These are phyloP conservation scores for Muraenolepis orangiensis DNA, from an alignment of 2,797 vertebrate species.

Conservation along the genomic window DNA sequence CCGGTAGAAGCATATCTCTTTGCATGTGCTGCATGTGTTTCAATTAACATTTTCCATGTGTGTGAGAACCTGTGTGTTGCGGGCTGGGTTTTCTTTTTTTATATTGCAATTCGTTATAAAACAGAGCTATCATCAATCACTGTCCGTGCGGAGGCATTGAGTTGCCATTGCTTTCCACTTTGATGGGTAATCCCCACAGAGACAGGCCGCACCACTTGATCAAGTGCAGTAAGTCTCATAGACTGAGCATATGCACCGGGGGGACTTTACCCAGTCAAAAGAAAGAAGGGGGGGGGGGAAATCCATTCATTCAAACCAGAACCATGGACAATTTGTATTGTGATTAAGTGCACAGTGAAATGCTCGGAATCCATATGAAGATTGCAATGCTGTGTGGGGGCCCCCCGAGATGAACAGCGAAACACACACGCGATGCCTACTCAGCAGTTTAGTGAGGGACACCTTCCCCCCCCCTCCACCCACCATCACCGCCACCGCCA, in stretches of 20 bases:
- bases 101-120: constrained; percentile 65
- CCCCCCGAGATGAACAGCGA: constrained; percentile 47
- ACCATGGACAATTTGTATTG: constrained; percentile 71
- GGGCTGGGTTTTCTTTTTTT: constrained; percentile 42
- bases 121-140: constrained; percentile 73
- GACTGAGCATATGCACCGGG: constrained; percentile 64
- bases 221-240: constrained; percentile 65
- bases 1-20: constrained; percentile 57
- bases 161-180: constrained; percentile 72
- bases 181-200: constrained; percentile 72
- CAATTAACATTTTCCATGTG: constrained; percentile 72
- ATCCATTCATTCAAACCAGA: constrained; percentile 68
- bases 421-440: constrained; percentile 55
- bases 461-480: constrained; percentile 7
- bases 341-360: constrained; percentile 71
- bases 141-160: constrained; percentile 72
- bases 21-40: constrained; percentile 68
- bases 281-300: constrained; percentile 33
- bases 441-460: constrained; percentile 64
- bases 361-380: constrained; percentile 59
- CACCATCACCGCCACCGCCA: constrained; percentile 71
- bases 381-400: constrained; percentile 44
- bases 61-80: constrained; percentile 57
- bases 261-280: constrained; percentile 42
- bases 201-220: constrained; percentile 64